These are phyloP conservation scores for Stegophylla sp. DNA, from an alignment of 2,888 invertebrate genomes.

Conservation along the genomic window DNA sequence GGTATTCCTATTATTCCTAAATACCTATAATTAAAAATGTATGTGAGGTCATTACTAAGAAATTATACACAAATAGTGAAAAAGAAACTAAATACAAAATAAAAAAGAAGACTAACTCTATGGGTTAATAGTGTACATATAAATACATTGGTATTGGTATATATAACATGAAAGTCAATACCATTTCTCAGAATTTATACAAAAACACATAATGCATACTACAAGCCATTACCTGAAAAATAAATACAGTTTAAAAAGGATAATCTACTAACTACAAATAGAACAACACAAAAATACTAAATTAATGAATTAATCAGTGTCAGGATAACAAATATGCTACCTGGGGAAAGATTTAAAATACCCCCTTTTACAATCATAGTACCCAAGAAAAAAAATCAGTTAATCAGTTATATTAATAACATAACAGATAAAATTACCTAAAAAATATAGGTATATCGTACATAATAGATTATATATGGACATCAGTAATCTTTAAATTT, in stretches of 20 bases:
- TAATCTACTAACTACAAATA: slow-evolving; percentile 4
- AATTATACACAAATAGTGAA: background rate
- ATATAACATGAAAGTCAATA: background rate
- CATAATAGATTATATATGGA: too few relatives aligned
- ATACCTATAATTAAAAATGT: slow-evolving; percentile 63
- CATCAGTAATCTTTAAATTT: too few relatives aligned
- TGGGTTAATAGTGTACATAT: slow-evolving; percentile 5
- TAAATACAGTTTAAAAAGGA: slow-evolving; percentile 3
- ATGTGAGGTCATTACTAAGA: background rate
- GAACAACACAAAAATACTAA: background rate
- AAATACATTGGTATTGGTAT: background rate
- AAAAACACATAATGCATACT: slow-evolving; percentile 1
- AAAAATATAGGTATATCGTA: too few relatives aligned
- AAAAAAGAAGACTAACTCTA: slow-evolving; percentile 11
- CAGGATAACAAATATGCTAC: too few relatives aligned
- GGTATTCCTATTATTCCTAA: slow-evolving; percentile 64
- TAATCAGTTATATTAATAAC: too few relatives aligned
- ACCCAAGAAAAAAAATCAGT: too few relatives aligned
- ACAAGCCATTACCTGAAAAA: slow-evolving; percentile 41
- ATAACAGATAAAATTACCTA: too few relatives aligned
- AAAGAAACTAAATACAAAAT: background rate
- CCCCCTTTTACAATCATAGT: too few relatives aligned
- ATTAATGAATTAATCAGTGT: background rate
- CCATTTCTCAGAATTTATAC: slow-evolving; percentile 8
- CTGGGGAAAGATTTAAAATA: too few relatives aligned